Percentiles rank a stretch among this genome's conserved stretches.
phyloP scores from a whole-genome alignment of 2,113 vertebrate genomes.

The Megaptera novaeangliae region DNA sequence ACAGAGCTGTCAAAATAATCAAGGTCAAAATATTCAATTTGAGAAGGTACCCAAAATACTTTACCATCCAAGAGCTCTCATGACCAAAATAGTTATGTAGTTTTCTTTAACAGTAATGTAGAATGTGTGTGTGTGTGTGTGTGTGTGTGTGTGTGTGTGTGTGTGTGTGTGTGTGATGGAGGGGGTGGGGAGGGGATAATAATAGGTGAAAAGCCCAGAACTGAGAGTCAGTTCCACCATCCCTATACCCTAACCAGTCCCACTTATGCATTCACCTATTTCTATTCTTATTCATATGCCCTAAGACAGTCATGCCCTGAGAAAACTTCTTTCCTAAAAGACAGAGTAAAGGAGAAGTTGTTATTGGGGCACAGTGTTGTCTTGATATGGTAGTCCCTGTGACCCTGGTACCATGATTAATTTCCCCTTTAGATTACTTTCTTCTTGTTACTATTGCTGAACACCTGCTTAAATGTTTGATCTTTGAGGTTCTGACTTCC shows the following conservation, averaged over 20 bases:
- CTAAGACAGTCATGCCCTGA: neutral
- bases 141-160: neutral
- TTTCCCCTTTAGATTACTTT: neutral
- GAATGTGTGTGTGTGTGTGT: neutral
- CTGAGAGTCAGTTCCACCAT: neutral
- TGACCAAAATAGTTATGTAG: neutral
- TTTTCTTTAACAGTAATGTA: neutral
- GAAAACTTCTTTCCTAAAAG: neutral
- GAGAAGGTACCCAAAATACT: neutral
- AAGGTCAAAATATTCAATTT: neutral
- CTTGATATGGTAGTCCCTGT: neutral
- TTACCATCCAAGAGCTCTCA: neutral
- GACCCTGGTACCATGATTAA: neutral
- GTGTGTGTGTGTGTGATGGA: neutral
- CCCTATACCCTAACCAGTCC: neutral
- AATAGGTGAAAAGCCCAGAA: neutral
- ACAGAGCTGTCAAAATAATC: neutral
- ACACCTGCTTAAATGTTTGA: neutral
- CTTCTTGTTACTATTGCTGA: neutral
- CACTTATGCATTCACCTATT: accelerated
- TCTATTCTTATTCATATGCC: neutral
- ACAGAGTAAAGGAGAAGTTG: neutral
- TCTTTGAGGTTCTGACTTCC: neutral
- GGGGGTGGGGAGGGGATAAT: accelerated
- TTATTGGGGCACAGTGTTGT: neutral